Percentiles rank a stretch among this genome's conserved stretches.
Conservation (phyloP, 2,888 invertebrate species). For the Tetramorium bicarinatum region DNA sequence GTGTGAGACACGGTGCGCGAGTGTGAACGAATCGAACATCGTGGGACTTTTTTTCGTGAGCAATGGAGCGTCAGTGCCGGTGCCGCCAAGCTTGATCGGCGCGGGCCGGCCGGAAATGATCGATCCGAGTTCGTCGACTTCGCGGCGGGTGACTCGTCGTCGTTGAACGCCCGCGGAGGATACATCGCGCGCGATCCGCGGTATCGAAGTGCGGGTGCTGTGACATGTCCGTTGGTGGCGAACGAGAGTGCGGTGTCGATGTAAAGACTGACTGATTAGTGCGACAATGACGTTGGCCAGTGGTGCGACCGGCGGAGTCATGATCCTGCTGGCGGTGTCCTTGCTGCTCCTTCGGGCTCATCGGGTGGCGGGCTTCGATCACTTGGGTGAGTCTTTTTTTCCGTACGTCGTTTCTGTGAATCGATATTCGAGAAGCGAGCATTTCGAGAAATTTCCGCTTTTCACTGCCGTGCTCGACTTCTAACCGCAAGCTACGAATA, state of each 20-base stretch:
- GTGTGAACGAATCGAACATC: not conserved
- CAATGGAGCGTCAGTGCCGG: slow-evolving; percentile 24
- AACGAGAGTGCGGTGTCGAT: slow-evolving; percentile 52
- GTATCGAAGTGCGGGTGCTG: slow-evolving; percentile 57
- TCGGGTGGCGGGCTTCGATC: slow-evolving; percentile 73
- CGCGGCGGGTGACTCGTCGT: slow-evolving; percentile 37
- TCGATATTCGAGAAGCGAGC: too few species aligned
- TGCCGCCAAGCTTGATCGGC: slow-evolving; percentile 50
- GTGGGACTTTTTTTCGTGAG: not conserved
- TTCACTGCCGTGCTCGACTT: not conserved
- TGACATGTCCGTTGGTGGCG: slow-evolving; percentile 49
- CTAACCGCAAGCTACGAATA: not conserved
- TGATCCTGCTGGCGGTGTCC: slow-evolving; percentile 75
- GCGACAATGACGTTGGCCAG: slow-evolving; percentile 56
- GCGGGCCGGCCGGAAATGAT: slow-evolving; percentile 58
- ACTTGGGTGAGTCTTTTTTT: slow-evolving; percentile 79
- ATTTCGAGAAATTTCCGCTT: not conserved
- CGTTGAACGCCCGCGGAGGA: slow-evolving; percentile 25
- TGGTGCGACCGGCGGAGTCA: slow-evolving; percentile 52
- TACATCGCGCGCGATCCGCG: slow-evolving; percentile 15
- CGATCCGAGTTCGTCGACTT: slow-evolving; percentile 63
- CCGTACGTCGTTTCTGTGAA: too few species aligned
- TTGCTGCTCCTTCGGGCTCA: slow-evolving; percentile 71
- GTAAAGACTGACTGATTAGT: slow-evolving; percentile 43
- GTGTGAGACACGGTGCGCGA: not conserved